Evolutionary conservation across 1,140 invertebrate species (phyloP).

Genomic region (Drosophila sp.): DNA sequence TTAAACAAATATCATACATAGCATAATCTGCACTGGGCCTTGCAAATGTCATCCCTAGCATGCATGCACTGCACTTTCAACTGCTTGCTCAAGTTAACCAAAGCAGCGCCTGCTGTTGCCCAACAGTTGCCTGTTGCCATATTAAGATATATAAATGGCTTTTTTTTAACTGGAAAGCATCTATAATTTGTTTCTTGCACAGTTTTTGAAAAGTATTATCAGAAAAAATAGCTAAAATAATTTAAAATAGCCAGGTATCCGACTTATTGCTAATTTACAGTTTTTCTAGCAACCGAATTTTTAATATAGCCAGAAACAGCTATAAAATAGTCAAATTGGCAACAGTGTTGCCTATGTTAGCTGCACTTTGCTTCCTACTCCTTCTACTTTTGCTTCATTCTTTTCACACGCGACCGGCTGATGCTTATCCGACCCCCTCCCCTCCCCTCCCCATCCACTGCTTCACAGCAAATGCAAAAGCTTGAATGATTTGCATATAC

Average conservation of each 20-base stretch:
- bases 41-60: constrained; percentile 14
- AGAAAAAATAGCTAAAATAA: too few species aligned
- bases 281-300: too few species aligned
- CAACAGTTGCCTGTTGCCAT: constrained; percentile 24
- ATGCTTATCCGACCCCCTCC: constrained; percentile 33
- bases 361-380: not conserved
- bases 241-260: too few species aligned
- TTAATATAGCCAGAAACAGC: too few species aligned
- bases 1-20: too few species aligned
- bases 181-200: too few species aligned
- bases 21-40: not conserved
- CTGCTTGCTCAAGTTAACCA: constrained; percentile 3
- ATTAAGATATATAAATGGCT: too few species aligned
- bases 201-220: too few species aligned
- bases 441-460: not conserved
- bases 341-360: too few species aligned
- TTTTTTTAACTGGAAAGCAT: too few species aligned
- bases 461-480: constrained; percentile 10
- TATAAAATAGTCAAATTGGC: too few species aligned
- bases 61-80: not conserved
- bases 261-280: too few species aligned
- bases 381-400: constrained; percentile 11
- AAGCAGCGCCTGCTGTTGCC: constrained; percentile 14
- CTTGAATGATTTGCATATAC: constrained; percentile 7
- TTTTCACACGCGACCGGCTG: constrained; percentile 53